Evolutionary conservation across 2,797 vertebrate genomes (phyloP), one percentile per base, ranked within the genome.

Genomic region (Pachyuromys duprasi): DNA sequence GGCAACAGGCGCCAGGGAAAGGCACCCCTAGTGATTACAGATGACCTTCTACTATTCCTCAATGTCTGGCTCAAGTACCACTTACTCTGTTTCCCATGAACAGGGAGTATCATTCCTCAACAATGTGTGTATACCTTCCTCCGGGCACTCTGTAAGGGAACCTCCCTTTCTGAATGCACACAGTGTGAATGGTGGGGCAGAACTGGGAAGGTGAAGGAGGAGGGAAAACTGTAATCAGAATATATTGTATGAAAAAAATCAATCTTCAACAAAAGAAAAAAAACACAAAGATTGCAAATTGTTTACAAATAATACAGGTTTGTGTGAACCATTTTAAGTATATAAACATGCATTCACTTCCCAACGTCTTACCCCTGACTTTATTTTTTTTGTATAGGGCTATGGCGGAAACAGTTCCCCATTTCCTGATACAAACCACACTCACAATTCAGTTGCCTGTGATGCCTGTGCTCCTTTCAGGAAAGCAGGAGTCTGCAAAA

Each of bases 1-100:
- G 95, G 69, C 92, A 94, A 87, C 49, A 96, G 62, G 70, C 67
- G 76, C 83, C n/a, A 13, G 70, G 94, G 83, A 79, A 87, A 90
- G 60, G 39, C 1, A 1, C 15, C 67, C 24, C 94, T 74, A 20
- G 17, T 78, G 22, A 83, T 86, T 86, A 28, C 62, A 75, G 90
- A 12, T 86, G 33, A 60, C 84, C 74, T 45, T 88, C 92, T 22
- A 60, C 79, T 82, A 36, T 18, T 15, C 53, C 89, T 12, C 22
- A 81, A 62, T 82, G 26, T 49, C 88, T 92, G 62, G n/a, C 20
- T 79, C 7, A 3, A 83, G 45, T 2, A 45, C n/a, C 65, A 79
- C 69, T 36, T 28, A 90, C 78, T 81, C 57, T 28, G 75, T 93
- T 79, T 86, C 14, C 76, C 86, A 67, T 72, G 83, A 63, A 74